phyloP scores from a whole-genome alignment of 2,797 vertebrate genomes.

The Merluccius polli region DNA sequence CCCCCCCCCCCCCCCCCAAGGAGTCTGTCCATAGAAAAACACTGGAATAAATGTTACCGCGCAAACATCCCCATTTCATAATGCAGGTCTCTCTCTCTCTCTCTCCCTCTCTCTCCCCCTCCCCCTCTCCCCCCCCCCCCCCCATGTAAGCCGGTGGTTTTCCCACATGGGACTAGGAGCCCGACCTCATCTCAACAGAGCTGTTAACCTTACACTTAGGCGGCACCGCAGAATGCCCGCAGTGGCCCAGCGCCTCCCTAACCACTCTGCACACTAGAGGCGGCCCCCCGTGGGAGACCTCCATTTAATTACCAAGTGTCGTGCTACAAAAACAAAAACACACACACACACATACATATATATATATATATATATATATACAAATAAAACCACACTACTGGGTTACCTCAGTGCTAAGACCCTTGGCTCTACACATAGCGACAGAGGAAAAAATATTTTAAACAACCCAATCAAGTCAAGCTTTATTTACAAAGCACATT shows the following conservation, averaged over 20 bases:
- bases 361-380: neutral
- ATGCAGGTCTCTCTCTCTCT: neutral
- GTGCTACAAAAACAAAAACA: neutral
- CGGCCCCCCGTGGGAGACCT: neutral
- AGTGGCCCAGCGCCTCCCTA: constrained; percentile 10
- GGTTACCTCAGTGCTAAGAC: neutral
- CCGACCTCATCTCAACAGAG: constrained; percentile 43
- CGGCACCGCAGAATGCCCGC: constrained; percentile 24
- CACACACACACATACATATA: constrained; percentile 1
- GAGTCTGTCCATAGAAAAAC: constrained; percentile 7
- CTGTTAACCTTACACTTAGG: constrained; percentile 22
- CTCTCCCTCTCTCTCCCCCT: too few species aligned
- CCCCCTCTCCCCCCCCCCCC: too few species aligned
- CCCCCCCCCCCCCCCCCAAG: neutral
- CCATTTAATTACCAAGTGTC: neutral
- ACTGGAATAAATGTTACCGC: constrained; percentile 5
- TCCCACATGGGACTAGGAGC: constrained; percentile 13
- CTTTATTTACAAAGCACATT: too few species aligned
- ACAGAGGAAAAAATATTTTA: too few species aligned
- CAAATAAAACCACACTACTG: neutral
- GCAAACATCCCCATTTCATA: constrained; percentile 11
- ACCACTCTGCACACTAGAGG: neutral
- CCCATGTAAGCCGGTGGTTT: neutral
- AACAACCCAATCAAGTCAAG: too few species aligned
- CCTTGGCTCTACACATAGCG: too few species aligned